A percentile compares a stretch with the other conserved stretches of the same genome.
phyloP scores from a whole-genome alignment of 2,888 invertebrate genomes.

The Amitus sp. region DNA sequence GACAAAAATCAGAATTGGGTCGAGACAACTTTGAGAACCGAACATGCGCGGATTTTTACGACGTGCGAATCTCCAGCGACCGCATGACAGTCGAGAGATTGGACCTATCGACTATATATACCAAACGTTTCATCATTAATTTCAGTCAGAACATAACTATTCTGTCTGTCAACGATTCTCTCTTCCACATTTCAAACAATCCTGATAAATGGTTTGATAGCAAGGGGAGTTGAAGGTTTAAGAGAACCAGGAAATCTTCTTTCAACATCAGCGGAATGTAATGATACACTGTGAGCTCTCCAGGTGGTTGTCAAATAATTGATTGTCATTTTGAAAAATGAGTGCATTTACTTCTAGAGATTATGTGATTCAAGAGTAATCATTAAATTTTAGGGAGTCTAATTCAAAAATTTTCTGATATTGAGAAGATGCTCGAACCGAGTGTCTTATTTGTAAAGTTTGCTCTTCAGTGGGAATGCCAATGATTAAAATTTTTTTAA shows the following conservation, averaged over 20 bases:
- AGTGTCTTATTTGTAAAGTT: no score
- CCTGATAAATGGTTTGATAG: constrained; percentile 25
- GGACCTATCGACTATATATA: constrained; percentile 21
- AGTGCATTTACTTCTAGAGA: no score
- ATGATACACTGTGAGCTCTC: constrained; percentile 5
- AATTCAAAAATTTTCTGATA: no score
- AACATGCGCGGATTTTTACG: constrained; percentile 13
- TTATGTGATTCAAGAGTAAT: no score
- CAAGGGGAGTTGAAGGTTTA: constrained; percentile 22
- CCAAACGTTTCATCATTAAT: constrained; percentile 43
- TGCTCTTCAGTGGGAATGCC: no score
- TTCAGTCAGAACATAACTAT: constrained; percentile 44
- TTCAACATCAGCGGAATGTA: constrained; percentile 3
- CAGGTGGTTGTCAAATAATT: constrained; percentile 6
- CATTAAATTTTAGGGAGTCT: no score
- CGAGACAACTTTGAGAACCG: neutral
- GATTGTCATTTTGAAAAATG: constrained; percentile 12
- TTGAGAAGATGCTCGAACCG: no score
- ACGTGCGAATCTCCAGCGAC: constrained; percentile 8
- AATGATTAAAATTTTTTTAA: no score
- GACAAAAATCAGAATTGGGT: constrained; percentile 1
- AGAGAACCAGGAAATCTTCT: constrained; percentile 16
- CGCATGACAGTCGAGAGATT: constrained; percentile 20
- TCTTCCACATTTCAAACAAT: constrained; percentile 9
- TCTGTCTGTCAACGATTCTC: constrained; percentile 43